phyloP scores from a whole-genome alignment of 2,888 invertebrate genomes.

The Tortrix viridana region DNA sequence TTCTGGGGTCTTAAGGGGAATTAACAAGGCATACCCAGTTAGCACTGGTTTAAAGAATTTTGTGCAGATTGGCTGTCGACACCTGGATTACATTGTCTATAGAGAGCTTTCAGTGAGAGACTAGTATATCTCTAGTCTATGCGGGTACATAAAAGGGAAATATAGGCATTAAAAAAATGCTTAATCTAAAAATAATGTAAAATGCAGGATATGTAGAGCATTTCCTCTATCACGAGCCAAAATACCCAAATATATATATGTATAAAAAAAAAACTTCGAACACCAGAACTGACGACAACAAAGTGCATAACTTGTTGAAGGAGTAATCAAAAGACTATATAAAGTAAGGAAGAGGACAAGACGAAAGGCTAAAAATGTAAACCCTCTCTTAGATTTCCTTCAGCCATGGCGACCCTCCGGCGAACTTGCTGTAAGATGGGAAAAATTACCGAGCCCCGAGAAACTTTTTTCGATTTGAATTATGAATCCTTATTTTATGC shows the following conservation, averaged over 20 bases:
- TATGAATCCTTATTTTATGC: conserved; percentile 83
- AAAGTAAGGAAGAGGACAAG: conserved; percentile 81
- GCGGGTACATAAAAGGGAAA: no score
- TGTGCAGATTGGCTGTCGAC: conserved; percentile 25
- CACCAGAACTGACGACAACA: conserved; percentile 69
- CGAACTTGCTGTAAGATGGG: conserved; percentile 80
- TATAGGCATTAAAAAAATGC: no score
- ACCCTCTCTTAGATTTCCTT: conserved; percentile 80
- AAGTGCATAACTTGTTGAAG: conserved; percentile 84
- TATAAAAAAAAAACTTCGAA: conserved; percentile 59
- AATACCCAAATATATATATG: background rate
- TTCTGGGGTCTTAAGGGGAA: conserved; percentile 77
- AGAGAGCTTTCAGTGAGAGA: no score
- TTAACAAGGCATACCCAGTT: conserved; percentile 73
- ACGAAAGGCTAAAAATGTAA: conserved; percentile 83
- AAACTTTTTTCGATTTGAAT: conserved; percentile 84
- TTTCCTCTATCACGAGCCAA: no score
- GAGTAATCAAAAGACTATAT: conserved; percentile 84
- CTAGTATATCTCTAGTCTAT: no score
- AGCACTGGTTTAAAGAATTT: conserved; percentile 70
- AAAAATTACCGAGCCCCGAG: conserved; percentile 78
- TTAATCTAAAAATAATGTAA: no score
- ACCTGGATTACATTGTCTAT: conserved; percentile 4
- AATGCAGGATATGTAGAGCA: no score
- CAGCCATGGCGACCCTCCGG: conserved; percentile 74